phyloP scores from a whole-genome alignment of 2,888 invertebrate genomes.

The Tachystola acroxantha region DNA sequence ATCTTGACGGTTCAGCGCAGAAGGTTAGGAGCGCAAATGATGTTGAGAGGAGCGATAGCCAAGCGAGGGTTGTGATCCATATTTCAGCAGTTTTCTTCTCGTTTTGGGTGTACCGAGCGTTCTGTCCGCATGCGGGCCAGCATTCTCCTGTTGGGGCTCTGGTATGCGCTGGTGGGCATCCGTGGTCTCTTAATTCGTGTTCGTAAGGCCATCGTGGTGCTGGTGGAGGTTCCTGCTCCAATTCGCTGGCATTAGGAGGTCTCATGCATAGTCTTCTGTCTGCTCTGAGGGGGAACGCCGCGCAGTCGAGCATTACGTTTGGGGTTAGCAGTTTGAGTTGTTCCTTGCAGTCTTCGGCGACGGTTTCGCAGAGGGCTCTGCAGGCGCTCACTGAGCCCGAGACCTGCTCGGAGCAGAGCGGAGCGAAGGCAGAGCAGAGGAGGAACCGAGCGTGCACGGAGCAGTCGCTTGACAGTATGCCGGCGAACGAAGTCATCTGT shows the following conservation, averaged over 20 bases:
- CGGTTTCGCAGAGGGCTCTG: conserved; percentile 89
- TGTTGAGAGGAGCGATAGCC: conserved; percentile 88
- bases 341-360: conserved; percentile 83
- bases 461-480: conserved; percentile 87
- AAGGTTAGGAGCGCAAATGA: conserved; percentile 91
- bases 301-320: conserved; percentile 87
- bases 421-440: conserved; percentile 93
- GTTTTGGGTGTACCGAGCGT: conserved; percentile 81
- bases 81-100: conserved; percentile 85
- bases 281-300: conserved; percentile 86
- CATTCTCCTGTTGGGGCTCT: conserved; percentile 77
- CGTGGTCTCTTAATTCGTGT: conserved; percentile 47
- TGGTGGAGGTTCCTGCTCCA: conserved; percentile 60
- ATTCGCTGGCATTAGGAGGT: conserved; percentile 70
- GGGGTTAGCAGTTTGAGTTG: conserved; percentile 84
- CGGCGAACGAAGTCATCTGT: conserved; percentile 84
- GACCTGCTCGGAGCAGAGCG: conserved; percentile 93
- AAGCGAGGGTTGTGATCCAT: conserved; percentile 87
- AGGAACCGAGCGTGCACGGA: conserved; percentile 90
- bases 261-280: conserved; percentile 88
- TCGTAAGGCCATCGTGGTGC: conserved; percentile 64
- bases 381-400: conserved; percentile 92
- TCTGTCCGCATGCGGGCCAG: conserved; percentile 82
- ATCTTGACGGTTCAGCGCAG: conserved; percentile 91
- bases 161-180: conserved; percentile 80